Conservation (phyloP, 2,797 vertebrate genomes). For the Eremophila alpestris region DNA sequence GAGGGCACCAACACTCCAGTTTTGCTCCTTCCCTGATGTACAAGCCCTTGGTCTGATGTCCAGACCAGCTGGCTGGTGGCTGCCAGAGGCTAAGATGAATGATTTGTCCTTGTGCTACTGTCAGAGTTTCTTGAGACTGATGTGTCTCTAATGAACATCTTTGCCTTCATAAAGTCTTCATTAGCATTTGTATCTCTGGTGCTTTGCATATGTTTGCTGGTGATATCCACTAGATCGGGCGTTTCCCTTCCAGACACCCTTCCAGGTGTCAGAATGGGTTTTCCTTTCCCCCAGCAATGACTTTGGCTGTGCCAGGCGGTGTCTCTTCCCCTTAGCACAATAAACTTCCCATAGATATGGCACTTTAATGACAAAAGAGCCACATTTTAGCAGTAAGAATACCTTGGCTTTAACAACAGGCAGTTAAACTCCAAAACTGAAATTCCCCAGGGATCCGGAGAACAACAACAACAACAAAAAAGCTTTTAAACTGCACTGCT, state of each 20-base stretch:
- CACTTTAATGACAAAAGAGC: neutral
- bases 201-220: neutral
- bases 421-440: neutral
- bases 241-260: neutral
- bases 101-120: neutral
- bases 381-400: neutral
- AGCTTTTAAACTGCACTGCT: neutral
- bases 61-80: fast-evolving
- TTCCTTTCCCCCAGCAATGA: neutral
- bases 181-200: neutral
- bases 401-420: neutral
- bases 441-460: neutral
- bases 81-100: neutral
- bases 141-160: neutral
- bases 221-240: neutral
- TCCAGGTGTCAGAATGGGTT: neutral
- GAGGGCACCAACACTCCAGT: neutral
- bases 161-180: neutral
- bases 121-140: neutral
- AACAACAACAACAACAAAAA: neutral
- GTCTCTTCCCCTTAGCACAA: neutral
- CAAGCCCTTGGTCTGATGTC: neutral
- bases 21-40: neutral
- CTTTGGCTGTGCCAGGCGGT: neutral
- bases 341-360: fast-evolving